These are phyloP conservation scores for Pteruthius melanotis DNA, from an alignment of 2,113 vertebrate species.

Conservation along the genomic window DNA sequence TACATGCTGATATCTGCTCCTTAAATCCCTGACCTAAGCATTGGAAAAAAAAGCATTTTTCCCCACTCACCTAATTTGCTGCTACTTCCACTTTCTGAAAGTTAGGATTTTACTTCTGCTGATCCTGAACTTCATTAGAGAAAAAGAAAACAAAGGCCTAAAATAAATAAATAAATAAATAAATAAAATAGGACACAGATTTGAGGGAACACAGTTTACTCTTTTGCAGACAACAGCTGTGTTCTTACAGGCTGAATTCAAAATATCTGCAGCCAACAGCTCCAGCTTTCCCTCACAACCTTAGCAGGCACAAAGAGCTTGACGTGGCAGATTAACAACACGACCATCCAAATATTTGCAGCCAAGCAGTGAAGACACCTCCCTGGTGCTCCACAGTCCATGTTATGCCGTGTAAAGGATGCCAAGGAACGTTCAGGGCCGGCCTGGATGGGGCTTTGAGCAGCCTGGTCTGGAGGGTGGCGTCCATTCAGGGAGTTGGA, in stretches of 20 bases:
- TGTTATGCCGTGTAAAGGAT: background rate
- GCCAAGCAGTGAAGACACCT: background rate
- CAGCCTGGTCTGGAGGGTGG: background rate
- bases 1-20: background rate
- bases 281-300: background rate
- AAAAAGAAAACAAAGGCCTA: background rate
- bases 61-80: background rate
- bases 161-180: background rate
- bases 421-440: background rate
- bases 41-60: background rate
- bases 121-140: background rate
- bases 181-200: background rate
- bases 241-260: background rate
- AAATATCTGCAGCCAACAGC: background rate
- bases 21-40: background rate
- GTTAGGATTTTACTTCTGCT: background rate
- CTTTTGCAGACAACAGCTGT: background rate
- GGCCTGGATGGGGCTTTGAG: background rate
- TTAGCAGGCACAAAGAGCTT: background rate
- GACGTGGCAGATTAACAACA: too few relatives aligned
- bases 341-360: background rate
- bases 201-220: background rate
- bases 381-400: accelerated
- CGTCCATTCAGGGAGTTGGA: background rate
- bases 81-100: background rate